Conservation (phyloP, 2,888 invertebrate species). For the Scelioninae gen. 1 region DNA sequence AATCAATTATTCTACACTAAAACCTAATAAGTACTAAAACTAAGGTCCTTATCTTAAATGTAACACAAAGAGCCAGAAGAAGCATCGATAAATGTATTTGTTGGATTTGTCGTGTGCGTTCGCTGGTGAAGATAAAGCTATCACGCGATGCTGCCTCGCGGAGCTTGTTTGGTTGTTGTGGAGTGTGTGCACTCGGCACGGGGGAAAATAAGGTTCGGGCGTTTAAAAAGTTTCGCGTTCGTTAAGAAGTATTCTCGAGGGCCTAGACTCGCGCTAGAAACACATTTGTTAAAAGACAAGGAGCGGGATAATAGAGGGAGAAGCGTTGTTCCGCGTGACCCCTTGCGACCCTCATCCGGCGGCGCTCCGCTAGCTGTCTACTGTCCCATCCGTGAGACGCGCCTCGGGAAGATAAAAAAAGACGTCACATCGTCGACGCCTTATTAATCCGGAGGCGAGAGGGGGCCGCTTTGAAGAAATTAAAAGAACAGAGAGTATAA, state of each 20-base stretch:
- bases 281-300: slow-evolving; percentile 80
- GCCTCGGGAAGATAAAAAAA: slow-evolving; percentile 79
- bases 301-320: slow-evolving; percentile 44
- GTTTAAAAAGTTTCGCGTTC: slow-evolving; percentile 82
- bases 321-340: slow-evolving; percentile 73
- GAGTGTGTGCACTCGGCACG: no score
- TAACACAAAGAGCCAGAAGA: no score
- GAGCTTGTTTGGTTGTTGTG: no score
- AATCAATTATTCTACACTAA: no score
- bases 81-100: slow-evolving; percentile 53
- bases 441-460: slow-evolving; percentile 82
- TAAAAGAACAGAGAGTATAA: slow-evolving; percentile 84
- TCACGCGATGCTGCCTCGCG: slow-evolving; percentile 55
- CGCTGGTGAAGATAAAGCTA: slow-evolving; percentile 76
- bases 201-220: slow-evolving; percentile 72
- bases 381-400: slow-evolving; percentile 75
- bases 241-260: slow-evolving; percentile 80
- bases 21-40: no score
- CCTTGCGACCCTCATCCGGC: slow-evolving; percentile 77
- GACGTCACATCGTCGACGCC: slow-evolving; percentile 83
- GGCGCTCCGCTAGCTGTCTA: slow-evolving; percentile 80
- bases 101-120: slow-evolving; percentile 22
- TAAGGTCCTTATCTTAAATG: no score
- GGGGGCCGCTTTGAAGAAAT: slow-evolving; percentile 82
- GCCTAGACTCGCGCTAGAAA: slow-evolving; percentile 78